Evolutionary conservation across 2,113 vertebrate species (phyloP), one percentile per base, ranked within the genome.

Genomic region (Seriola aureovittata): DNA sequence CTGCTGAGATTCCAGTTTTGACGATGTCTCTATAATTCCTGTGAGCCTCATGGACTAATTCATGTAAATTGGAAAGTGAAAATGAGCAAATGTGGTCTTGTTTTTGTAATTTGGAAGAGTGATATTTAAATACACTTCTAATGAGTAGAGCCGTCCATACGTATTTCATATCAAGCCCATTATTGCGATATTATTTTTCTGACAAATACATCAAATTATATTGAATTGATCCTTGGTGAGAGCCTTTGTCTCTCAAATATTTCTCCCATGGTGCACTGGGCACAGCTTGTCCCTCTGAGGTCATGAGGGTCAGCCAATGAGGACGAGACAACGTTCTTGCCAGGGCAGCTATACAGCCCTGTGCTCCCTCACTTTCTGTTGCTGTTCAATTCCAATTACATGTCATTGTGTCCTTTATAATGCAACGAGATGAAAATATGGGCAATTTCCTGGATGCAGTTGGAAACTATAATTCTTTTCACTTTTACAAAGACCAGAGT

Each of bases 11-110:
- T 88, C 84, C 84, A 79, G 63, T 75, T 91, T 87, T 78, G 81
- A 85, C 76, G 83, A 87, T 86, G 57, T 90, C 60, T 48, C 60
- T 84, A 25, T 83, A 80, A 88, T 80, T 89, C 81, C 71, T 86
- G 34, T 63, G 80, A 85, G 78, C 63, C 55, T 66, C 1, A 0
- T 74, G n/a, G 46, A 72, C 52, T 78, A 54, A 68, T 79, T 89
- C 46, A 63, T 82, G 50, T 72, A 10, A 71, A 73, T 80, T 86
- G 72, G 86, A 75, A 50, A 4, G 46, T n/a, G 1, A 44, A 50
- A 82, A 80, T 80, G 60, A 54, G 65, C 38, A 75, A 80, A 79
- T 57, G 34, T 76, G 23, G 48, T 71, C 3, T 10, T 59, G 57
- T 71, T 78, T 60, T 57, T 78, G 38, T 36, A 4, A 79, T 65